Base-by-base conservation (phyloP, 2,797 vertebrate species). In the Threskiornis aethiopicus region DNA sequence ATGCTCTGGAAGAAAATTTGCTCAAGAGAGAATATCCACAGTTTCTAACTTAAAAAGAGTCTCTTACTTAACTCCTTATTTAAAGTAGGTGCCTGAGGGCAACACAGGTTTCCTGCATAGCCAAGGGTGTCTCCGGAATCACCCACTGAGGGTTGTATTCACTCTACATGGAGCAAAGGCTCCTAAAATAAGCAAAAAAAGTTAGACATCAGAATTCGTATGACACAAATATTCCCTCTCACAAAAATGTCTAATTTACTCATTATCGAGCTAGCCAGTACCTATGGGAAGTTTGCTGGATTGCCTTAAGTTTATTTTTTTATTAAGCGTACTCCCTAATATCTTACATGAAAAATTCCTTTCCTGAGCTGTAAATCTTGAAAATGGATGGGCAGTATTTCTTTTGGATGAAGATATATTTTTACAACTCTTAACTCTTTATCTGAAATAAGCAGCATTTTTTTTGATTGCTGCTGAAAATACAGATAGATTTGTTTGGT, bases 61-160 rank as follows among this genome's bases (percentile, higher is more conserved):
- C 33, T 84, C 46, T 59, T 84, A 82, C 47, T 89, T 89, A 82
- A 78, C 25, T 59, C 28, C 73, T 76, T 86, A 54, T 85, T 84
- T 89, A 89, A 92, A 95, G 57, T 12, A 94, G 69, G n/a, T 78
- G 89, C 82, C 89, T 90, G 72, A 84, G 70, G 65, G 65, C 49
- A 87, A 81, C 82, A 93, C 35, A 81, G 28, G 41, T 83, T 96
- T 95, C 42, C 85, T 93, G 72, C 55, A 84, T 26, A 94, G 92
- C 75, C 71, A 91, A 61, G 5, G 52, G 57, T 1, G 0, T 72
- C 59, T 80, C 77, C 86, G 84, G 80, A 70, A 84, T 89, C 64
- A 79, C 55, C 51, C 55, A 35, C 20, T 58, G 86, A 90, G 54
- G 51, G 26, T 2, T 90, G 21, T 41, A 64, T 58, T 84, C 55